Conservation (phyloP, 2,888 invertebrate species). For the Limnephilus auricula region DNA sequence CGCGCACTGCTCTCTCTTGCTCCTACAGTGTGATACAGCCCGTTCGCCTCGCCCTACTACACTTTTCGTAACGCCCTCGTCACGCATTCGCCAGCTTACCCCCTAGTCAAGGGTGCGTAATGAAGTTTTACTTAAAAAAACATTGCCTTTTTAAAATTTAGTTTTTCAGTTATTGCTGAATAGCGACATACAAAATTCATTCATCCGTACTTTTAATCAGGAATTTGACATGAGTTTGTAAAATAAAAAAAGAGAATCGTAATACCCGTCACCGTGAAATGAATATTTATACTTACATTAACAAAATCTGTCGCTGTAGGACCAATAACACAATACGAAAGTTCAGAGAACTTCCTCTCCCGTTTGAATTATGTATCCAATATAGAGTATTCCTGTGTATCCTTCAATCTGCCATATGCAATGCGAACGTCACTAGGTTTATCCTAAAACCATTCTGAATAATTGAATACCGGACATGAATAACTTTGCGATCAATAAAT, state of each 20-base stretch:
- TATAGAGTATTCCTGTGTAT: constrained; percentile 46
- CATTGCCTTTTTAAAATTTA: background rate
- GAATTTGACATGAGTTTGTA: background rate
- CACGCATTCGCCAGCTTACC: too few species aligned
- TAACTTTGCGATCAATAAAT: background rate
- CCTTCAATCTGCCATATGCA: constrained; percentile 1
- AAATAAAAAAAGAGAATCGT: background rate
- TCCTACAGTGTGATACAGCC: too few species aligned
- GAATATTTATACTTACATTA: constrained; percentile 8
- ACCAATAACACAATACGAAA: background rate
- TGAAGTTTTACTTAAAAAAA: too few species aligned
- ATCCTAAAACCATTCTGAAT: background rate
- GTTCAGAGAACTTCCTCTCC: background rate
- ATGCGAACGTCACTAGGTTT: background rate
- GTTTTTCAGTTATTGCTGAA: background rate
- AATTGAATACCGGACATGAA: background rate
- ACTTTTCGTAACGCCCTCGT: too few species aligned
- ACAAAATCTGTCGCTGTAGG: background rate
- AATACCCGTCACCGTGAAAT: background rate
- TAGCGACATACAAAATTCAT: background rate
- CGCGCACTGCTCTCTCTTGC: too few species aligned
- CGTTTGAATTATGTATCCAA: constrained; percentile 44
- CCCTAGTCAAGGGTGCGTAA: too few species aligned
- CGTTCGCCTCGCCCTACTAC: too few species aligned
- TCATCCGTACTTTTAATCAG: background rate